Evolutionary conservation across 2,113 vertebrate species (phyloP).

Genomic region (Panurus biarmicus): DNA sequence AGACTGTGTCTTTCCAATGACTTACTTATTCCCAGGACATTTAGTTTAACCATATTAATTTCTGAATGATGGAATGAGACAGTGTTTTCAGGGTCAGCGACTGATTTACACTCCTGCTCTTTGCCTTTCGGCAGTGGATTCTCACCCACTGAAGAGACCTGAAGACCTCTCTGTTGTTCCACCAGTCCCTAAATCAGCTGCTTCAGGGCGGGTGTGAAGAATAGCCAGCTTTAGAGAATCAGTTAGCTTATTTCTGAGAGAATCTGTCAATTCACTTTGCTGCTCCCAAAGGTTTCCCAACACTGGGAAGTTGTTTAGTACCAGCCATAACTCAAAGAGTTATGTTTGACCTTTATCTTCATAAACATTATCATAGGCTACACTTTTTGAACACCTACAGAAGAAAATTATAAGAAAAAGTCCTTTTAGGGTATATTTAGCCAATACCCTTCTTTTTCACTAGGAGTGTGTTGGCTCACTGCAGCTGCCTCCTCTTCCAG

Average conservation of each 20-base stretch:
- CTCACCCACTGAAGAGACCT: background rate
- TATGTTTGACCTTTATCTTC: background rate
- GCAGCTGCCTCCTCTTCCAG: background rate
- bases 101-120: background rate
- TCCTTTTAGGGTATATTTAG: background rate
- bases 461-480: background rate
- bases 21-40: background rate
- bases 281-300: background rate
- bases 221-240: background rate
- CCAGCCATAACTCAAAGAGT: background rate
- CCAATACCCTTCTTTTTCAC: background rate
- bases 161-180: background rate
- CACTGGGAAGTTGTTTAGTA: background rate
- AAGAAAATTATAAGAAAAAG: background rate
- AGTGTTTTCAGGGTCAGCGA: constrained; percentile 4
- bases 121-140: constrained; percentile 10
- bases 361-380: background rate
- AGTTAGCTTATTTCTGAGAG: background rate
- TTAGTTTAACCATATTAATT: background rate
- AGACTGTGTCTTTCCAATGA: background rate
- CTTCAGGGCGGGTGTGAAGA: background rate
- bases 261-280: background rate
- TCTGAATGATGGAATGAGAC: constrained; percentile 43
- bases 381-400: background rate
- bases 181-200: background rate